Percentiles rank a stretch among this genome's conserved stretches.
These are phyloP conservation scores for Clostera curtula DNA, from an alignment of 2,888 invertebrate genomes.

Conservation along the genomic window DNA sequence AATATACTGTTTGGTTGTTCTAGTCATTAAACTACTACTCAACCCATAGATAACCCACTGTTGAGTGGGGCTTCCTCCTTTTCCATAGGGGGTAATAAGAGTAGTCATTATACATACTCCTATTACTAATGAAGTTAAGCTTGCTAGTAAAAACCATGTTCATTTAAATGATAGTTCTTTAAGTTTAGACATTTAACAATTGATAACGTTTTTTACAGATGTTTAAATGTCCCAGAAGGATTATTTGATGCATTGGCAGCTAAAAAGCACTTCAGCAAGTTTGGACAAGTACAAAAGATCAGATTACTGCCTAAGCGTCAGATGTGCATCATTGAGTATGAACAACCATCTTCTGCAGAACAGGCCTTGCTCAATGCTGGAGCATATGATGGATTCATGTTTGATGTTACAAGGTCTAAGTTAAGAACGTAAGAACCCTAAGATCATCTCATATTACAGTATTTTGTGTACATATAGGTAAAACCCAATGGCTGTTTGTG, in stretches of 20 bases:
- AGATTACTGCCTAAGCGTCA: conserved; percentile 77
- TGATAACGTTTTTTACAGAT: conserved; percentile 45
- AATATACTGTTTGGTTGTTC: too few relatives aligned
- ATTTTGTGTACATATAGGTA: neutral
- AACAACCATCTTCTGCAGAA: conserved; percentile 72
- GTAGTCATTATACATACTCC: too few relatives aligned
- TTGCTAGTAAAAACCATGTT: too few relatives aligned
- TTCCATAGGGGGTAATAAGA: too few relatives aligned
- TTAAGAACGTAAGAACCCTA: conserved; percentile 47
- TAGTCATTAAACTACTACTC: too few relatives aligned
- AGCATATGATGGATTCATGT: conserved; percentile 76
- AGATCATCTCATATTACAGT: neutral
- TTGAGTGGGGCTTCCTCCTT: too few relatives aligned
- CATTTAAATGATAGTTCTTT: too few relatives aligned
- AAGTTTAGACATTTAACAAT: neutral
- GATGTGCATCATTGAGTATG: conserved; percentile 82
- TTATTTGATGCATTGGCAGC: conserved; percentile 76
- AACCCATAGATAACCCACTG: too few relatives aligned
- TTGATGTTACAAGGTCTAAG: conserved; percentile 74
- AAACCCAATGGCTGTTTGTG: too few relatives aligned
- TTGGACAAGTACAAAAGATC: conserved; percentile 80
- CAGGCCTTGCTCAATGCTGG: conserved; percentile 77
- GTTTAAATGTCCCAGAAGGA: conserved; percentile 78
- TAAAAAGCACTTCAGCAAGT: conserved; percentile 80
- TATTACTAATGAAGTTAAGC: too few relatives aligned